A percentile compares a stretch with the other conserved stretches of the same genome.
phyloP scores from a whole-genome alignment of 2,797 vertebrate species.

The Pygocentrus nattereri region DNA sequence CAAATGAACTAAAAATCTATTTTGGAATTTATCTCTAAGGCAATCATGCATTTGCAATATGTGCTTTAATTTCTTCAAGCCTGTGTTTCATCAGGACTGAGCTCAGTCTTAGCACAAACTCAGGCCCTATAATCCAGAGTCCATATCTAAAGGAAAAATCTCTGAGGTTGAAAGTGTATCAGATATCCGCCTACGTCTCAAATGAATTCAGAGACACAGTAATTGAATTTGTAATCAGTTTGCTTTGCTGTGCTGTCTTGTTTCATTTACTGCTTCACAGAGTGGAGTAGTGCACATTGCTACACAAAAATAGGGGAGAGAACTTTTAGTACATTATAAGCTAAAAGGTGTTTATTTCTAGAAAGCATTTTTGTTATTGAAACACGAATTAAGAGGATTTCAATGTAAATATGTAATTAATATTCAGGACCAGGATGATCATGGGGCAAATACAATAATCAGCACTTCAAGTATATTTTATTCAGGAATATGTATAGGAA shows the following conservation, averaged over 20 bases:
- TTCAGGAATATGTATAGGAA: background rate
- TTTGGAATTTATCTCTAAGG: constrained; percentile 45
- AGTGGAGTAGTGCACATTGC: constrained; percentile 12
- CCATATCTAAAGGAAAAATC: constrained; percentile 69
- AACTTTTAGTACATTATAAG: constrained; percentile 11
- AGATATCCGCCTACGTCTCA: constrained; percentile 65
- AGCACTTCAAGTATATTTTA: background rate
- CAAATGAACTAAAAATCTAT: constrained; percentile 24
- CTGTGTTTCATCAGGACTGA: constrained; percentile 45
- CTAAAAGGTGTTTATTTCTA: constrained; percentile 14
- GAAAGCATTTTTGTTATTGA: background rate
- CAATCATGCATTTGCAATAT: constrained; percentile 31
- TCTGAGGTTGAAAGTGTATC: constrained; percentile 69
- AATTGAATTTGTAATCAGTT: constrained; percentile 80
- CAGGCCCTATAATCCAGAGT: constrained; percentile 64
- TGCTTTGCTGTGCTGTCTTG: constrained; percentile 65
- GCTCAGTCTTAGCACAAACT: constrained; percentile 51
- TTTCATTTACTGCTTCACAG: constrained; percentile 56
- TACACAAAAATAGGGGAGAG: constrained; percentile 17
- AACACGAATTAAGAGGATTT: background rate
- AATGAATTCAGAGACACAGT: constrained; percentile 69
- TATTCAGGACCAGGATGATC: background rate
- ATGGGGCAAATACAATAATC: background rate
- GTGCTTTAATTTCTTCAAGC: constrained; percentile 41
- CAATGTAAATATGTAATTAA: constrained; percentile 2